phyloP scores from a whole-genome alignment of 1,140 invertebrate species.

The Drosophila yakuba region DNA sequence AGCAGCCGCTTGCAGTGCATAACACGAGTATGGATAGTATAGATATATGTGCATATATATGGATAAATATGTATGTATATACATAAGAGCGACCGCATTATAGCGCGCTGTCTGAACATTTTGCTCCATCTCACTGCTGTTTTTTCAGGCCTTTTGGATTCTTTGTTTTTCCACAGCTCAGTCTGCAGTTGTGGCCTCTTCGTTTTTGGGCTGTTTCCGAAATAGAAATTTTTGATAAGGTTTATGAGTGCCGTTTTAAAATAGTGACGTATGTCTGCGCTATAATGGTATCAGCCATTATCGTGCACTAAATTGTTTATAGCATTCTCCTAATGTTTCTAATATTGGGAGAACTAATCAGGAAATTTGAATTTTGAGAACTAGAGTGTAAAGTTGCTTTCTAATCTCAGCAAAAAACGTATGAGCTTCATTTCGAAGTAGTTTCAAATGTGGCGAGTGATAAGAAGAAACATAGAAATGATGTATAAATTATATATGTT shows the following conservation, averaged over 20 bases:
- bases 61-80: slow-evolving; percentile 12
- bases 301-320: slow-evolving; percentile 13
- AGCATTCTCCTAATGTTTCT: neutral
- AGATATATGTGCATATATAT: slow-evolving; percentile 1
- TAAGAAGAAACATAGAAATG: no score
- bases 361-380: neutral
- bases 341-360: neutral
- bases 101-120: slow-evolving; percentile 14
- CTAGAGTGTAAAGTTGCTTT: neutral
- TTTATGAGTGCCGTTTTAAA: slow-evolving; percentile 41
- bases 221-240: slow-evolving; percentile 75
- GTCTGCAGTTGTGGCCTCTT: slow-evolving; percentile 24
- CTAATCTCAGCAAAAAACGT: neutral
- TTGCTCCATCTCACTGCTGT: slow-evolving; percentile 19
- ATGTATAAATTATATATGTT: slow-evolving; percentile 4
- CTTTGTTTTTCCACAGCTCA: slow-evolving; percentile 16
- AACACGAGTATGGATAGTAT: slow-evolving; percentile 1
- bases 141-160: slow-evolving; percentile 28
- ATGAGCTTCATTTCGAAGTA: neutral
- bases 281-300: slow-evolving; percentile 39
- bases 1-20: slow-evolving; percentile 31
- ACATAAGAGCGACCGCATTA: slow-evolving; percentile 19
- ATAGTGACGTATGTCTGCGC: slow-evolving; percentile 58
- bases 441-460: neutral
- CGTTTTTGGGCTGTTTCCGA: slow-evolving; percentile 21